These are phyloP conservation scores for Schrankia costaestrigalis DNA, from an alignment of 2,888 invertebrate genomes.

Conservation along the genomic window DNA sequence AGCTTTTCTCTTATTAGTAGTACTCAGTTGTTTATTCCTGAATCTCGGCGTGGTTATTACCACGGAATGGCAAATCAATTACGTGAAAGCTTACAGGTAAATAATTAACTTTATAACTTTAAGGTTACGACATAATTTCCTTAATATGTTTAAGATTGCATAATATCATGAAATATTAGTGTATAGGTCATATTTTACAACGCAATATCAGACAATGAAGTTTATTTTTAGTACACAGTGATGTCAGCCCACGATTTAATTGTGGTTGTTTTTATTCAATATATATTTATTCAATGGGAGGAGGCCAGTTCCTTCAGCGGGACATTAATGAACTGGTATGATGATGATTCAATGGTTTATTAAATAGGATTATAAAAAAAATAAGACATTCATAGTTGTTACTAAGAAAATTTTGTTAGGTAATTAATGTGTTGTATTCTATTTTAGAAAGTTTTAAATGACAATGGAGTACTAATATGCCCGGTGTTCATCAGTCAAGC, in stretches of 20 bases:
- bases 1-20: slow-evolving; percentile 65
- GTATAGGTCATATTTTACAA: too few relatives aligned
- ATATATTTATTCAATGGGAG: too few relatives aligned
- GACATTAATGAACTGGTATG: too few relatives aligned
- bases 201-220: too few relatives aligned
- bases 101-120: not conserved
- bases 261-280: not conserved
- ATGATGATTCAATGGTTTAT: too few relatives aligned
- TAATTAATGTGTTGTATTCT: not conserved
- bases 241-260: too few relatives aligned
- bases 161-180: too few relatives aligned
- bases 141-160: not conserved
- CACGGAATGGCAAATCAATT: slow-evolving; percentile 45
- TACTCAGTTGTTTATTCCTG: slow-evolving; percentile 62
- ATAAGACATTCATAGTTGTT: too few relatives aligned
- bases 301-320: too few relatives aligned
- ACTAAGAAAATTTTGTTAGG: too few relatives aligned
- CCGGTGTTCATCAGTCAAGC: slow-evolving; percentile 85
- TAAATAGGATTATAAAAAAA: too few relatives aligned
- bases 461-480: slow-evolving; percentile 86
- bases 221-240: too few relatives aligned
- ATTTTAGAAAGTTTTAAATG: slow-evolving; percentile 81
- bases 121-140: not conserved
- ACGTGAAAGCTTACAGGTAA: slow-evolving; percentile 62
- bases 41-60: slow-evolving; percentile 43